Base-by-base conservation (phyloP, 2,888 invertebrate genomes). In the Himalopsyche japonica region DNA sequence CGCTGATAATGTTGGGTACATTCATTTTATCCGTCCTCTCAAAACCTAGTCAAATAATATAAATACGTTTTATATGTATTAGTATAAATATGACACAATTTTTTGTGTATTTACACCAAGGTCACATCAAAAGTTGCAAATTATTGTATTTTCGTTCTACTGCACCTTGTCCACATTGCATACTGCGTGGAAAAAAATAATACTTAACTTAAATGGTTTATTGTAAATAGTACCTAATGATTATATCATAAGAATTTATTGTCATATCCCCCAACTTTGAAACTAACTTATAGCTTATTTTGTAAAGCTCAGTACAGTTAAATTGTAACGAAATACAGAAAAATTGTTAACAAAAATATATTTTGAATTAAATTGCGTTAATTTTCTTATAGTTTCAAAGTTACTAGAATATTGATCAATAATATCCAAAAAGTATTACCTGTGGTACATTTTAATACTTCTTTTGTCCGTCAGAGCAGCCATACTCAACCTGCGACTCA, bases 1-100 rank as follows among this genome's bases (percentile, higher is more conserved):
- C 57, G 57, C 57, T 57, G 57, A 57, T 57, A 57, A 57, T 57
- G 47, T 79, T 76, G 80, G 76, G 77, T 81, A 78, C 32, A 70
- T 77, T 64, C 49, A 30, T 81, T 79, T 81, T 81, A 84, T 84
- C 84, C 84, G 84, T 84, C 84, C 84, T 84, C 80, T 47, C 12
- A 84, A 81, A 34, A 64, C 64, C 43, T 82, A 76, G 34, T 37
- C 48, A 43, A 81, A 81, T 57, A 57, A 57, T 57, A 57, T 57
- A 20, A 57, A 57, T 20, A 57, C 57, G 2, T 49, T 49, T 34
- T 80, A 20, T 57, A 57, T 57, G 57, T 20, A 57, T 20, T 20
- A 57, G 57, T 20, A 20, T 57, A 57, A 20, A 24, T 24, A 57
- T 20, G 7, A 57, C 57, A 57, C 57, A 57, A 20, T 57, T 20